Percentiles rank a stretch among this genome's conserved stretches.
Evolutionary conservation across 2,797 vertebrate genomes (phyloP).

Genomic region (Otolemur crassicaudatus): DNA sequence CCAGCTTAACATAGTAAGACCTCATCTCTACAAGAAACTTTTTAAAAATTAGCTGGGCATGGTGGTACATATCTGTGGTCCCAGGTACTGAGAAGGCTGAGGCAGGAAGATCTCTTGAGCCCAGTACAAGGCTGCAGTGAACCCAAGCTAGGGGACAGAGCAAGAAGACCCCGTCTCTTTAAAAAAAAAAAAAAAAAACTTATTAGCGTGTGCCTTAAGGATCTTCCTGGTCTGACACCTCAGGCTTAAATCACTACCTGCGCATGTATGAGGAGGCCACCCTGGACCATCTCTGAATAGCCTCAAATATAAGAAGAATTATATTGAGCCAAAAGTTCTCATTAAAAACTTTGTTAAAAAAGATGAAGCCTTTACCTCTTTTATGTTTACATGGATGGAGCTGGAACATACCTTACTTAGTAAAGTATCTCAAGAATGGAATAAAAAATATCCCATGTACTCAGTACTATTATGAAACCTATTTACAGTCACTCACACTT

Average conservation of each 20-base stretch:
- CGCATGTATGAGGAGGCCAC: neutral
- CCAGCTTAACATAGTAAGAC: neutral
- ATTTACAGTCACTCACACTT: too few species aligned
- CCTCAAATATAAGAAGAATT: neutral
- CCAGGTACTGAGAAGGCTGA: too few species aligned
- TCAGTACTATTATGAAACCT: too few species aligned
- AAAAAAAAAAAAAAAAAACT: too few species aligned
- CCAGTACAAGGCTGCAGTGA: neutral
- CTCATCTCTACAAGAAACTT: neutral
- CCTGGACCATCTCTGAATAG: neutral
- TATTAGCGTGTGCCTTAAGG: neutral
- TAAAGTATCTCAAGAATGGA: too few species aligned
- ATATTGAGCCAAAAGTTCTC: neutral
- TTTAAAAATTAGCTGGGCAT: neutral
- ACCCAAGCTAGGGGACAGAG: neutral
- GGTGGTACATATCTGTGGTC: too few species aligned
- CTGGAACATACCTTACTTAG: too few species aligned
- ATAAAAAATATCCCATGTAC: too few species aligned
- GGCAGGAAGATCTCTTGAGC: too few species aligned
- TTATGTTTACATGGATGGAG: too few species aligned
- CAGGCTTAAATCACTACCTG: neutral
- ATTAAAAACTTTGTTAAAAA: neutral
- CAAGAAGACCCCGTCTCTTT: too few species aligned
- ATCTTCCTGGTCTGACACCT: neutral
- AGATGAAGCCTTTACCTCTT: too few species aligned